phyloP scores from a whole-genome alignment of 2,113 vertebrate species.

The Microtus richardsoni region DNA sequence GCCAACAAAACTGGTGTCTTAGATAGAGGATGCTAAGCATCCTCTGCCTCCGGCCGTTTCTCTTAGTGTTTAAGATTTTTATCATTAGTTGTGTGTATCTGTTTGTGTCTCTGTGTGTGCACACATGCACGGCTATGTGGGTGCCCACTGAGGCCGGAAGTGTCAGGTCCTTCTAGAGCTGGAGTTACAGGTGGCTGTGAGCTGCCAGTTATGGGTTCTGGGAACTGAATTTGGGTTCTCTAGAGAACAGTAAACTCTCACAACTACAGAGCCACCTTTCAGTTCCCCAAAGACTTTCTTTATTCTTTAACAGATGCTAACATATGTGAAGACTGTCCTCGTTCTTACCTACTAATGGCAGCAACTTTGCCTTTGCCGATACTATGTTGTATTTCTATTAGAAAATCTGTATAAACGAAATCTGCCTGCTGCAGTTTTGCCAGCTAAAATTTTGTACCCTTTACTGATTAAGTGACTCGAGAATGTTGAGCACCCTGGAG shows the following conservation, averaged over 20 bases:
- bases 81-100: background rate
- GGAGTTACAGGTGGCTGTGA: background rate
- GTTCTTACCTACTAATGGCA: background rate
- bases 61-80: background rate
- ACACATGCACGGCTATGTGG: no score
- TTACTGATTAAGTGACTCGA: constrained; percentile 30
- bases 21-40: background rate
- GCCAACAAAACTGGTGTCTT: background rate
- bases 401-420: constrained; percentile 49
- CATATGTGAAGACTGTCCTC: background rate
- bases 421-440: background rate
- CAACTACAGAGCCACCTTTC: background rate
- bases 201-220: background rate
- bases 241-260: background rate
- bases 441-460: background rate
- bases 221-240: background rate
- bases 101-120: background rate
- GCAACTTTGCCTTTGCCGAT: constrained; percentile 27
- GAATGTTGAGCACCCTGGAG: constrained; percentile 15
- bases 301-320: background rate
- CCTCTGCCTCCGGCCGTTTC: background rate
- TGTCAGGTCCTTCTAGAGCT: background rate
- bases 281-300: background rate
- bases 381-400: background rate
- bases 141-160: background rate